phyloP scores from a whole-genome alignment of 1,140 invertebrate species.

The Apis mellifera region Amel_HAv3.1 CM009935.2:7248001-7248500 shows the following conservation, averaged over 20 bases:
- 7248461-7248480: not conserved
- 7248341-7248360: too few species aligned
- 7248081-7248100: constrained; percentile 31
- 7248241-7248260: too few species aligned
- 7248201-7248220: not conserved
- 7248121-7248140: not conserved
- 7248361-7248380: too few species aligned
- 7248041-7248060: constrained; percentile 44
- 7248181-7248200: too few species aligned
- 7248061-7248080: constrained; percentile 48
- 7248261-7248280: too few species aligned
- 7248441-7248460: rapidly evolving
- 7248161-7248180: too few species aligned
- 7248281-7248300: too few species aligned
- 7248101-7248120: constrained; percentile 36
- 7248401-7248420: not conserved
- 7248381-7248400: too few species aligned
- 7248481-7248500: constrained; percentile 36
- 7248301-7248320: too few species aligned
- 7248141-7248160: not conserved
- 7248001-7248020: constrained; percentile 59
- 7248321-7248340: too few species aligned
- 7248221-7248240: not conserved
- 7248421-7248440: not conserved
- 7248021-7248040: constrained; percentile 54